phyloP scores from a whole-genome alignment of 2,888 invertebrate species.

The Aromia moschata region DNA sequence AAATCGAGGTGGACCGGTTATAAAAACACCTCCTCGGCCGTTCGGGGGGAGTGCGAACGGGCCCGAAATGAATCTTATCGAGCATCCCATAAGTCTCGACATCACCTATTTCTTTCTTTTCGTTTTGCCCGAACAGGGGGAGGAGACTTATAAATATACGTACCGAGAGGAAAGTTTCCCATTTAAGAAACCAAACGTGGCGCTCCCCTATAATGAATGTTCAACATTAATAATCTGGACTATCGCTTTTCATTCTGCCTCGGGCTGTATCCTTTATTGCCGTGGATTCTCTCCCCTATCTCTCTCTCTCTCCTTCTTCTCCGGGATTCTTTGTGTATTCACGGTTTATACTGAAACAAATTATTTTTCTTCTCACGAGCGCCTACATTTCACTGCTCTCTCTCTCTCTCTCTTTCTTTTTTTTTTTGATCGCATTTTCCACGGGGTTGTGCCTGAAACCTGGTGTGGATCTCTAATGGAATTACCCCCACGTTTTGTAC shows the following conservation, averaged over 20 bases:
- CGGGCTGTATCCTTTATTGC: constrained; percentile 37
- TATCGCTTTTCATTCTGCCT: constrained; percentile 50
- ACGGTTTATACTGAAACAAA: constrained; percentile 10
- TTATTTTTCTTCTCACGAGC: constrained; percentile 17
- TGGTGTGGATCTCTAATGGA: no score
- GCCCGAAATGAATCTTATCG: constrained; percentile 66
- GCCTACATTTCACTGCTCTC: neutral
- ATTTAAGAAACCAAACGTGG: constrained; percentile 61
- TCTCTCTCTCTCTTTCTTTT: no score
- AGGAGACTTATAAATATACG: constrained; percentile 63
- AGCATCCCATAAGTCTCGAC: constrained; percentile 66
- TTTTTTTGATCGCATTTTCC: neutral
- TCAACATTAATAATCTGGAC: constrained; percentile 56
- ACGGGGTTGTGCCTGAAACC: neutral
- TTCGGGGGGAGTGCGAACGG: constrained; percentile 53
- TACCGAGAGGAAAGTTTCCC: constrained; percentile 64
- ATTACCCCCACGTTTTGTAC: no score
- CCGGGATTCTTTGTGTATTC: constrained; percentile 12
- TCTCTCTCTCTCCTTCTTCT: constrained; percentile 1
- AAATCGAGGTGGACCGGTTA: constrained; percentile 58
- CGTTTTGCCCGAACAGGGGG: constrained; percentile 60
- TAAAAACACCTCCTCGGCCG: constrained; percentile 61
- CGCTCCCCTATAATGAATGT: constrained; percentile 55
- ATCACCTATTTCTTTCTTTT: constrained; percentile 65
- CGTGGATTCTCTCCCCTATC: no score